These are phyloP conservation scores for Hyles lineata DNA, from an alignment of 2,888 invertebrate species.

Conservation along the genomic window DNA sequence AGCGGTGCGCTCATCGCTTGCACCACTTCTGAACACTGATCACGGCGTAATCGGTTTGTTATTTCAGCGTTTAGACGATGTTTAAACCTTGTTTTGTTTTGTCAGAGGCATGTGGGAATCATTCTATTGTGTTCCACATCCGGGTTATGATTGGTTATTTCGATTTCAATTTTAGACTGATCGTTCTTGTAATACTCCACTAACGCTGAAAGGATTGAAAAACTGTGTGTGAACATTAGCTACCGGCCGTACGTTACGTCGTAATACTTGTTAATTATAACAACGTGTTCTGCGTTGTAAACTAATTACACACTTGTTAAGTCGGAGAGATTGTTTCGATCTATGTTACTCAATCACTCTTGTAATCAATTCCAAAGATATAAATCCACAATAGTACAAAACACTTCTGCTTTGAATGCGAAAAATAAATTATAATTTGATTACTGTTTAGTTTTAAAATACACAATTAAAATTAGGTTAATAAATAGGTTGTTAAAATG, in stretches of 20 bases:
- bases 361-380: not conserved
- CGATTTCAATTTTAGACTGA: conserved; percentile 64
- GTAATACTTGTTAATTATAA: conserved; percentile 23
- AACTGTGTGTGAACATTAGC: conserved; percentile 15
- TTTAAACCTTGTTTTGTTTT: conserved; percentile 81
- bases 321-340: not conserved
- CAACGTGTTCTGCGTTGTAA: conserved; percentile 19
- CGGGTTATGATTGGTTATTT: conserved; percentile 76
- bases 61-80: conserved; percentile 82
- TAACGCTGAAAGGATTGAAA: not conserved
- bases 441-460: too few species aligned
- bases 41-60: conserved; percentile 81
- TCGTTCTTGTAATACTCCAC: conserved; percentile 36
- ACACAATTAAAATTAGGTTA: not conserved
- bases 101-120: conserved; percentile 83
- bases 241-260: not conserved
- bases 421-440: too few species aligned
- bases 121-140: conserved; percentile 82
- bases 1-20: conserved; percentile 52
- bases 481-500: not conserved
- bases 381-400: not conserved
- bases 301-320: conserved; percentile 25
- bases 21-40: conserved; percentile 63
- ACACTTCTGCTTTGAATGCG: not conserved
- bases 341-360: conserved; percentile 11